Evolutionary conservation across 2,888 invertebrate genomes (phyloP).

Genomic region (Melinopterus prodromus): DNA sequence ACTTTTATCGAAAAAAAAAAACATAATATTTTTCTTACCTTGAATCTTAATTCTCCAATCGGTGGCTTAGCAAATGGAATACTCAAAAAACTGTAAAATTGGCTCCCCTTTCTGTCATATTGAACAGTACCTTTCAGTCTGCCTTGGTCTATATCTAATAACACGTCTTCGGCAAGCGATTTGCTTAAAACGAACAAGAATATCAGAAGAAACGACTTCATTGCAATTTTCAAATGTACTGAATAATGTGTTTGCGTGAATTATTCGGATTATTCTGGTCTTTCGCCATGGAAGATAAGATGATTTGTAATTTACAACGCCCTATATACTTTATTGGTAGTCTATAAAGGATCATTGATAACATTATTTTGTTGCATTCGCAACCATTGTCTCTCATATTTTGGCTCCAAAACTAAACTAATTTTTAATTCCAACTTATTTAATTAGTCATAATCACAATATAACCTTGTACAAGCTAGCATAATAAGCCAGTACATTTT

Average conservation of each 20-base stretch:
- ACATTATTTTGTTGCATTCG: too few relatives aligned
- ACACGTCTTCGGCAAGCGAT: constrained; percentile 13
- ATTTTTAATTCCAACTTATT: too few relatives aligned
- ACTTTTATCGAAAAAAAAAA: neutral
- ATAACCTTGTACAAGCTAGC: too few relatives aligned
- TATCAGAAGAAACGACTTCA: neutral
- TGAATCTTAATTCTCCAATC: constrained; percentile 54
- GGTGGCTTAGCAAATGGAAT: constrained; percentile 58
- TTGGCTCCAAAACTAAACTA: too few relatives aligned
- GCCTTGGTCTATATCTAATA: constrained; percentile 24
- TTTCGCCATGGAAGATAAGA: too few relatives aligned
- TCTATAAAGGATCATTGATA: too few relatives aligned
- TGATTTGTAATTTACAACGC: too few relatives aligned
- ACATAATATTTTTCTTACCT: constrained; percentile 47
- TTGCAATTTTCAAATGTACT: neutral
- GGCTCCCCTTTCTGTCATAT: constrained; percentile 11
- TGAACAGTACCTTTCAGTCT: constrained; percentile 1
- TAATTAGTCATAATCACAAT: too few relatives aligned
- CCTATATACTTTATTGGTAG: too few relatives aligned
- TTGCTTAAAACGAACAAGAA: neutral
- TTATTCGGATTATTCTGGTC: too few relatives aligned
- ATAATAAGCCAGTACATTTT: too few relatives aligned
- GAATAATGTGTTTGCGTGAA: neutral
- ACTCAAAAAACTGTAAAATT: constrained; percentile 56
- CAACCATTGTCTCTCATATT: too few relatives aligned